A percentile compares a stretch with the other conserved stretches of the same genome.
Conservation (phyloP, 2,113 vertebrate species). For the Pluvialis apricaria region DNA sequence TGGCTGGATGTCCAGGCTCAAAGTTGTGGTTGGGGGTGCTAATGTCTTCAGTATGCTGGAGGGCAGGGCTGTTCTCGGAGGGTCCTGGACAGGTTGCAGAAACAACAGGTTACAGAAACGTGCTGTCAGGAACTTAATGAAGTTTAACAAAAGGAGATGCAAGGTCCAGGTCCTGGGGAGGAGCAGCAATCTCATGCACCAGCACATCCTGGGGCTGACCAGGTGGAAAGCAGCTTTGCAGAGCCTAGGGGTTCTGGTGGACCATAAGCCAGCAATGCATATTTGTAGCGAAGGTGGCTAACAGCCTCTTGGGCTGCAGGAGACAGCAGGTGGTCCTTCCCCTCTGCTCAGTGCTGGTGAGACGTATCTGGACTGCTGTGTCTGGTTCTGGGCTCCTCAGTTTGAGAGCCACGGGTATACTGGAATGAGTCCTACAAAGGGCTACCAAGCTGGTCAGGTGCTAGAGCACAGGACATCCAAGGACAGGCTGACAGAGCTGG, state of each 20-base stretch:
- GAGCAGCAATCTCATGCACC: not conserved
- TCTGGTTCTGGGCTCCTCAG: not conserved
- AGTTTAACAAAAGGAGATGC: not conserved
- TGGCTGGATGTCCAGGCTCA: not conserved
- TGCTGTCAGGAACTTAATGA: not conserved
- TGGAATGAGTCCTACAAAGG: not conserved
- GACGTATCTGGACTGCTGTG: not conserved
- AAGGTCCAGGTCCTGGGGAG: not conserved
- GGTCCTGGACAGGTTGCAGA: not conserved
- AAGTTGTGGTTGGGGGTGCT: not conserved
- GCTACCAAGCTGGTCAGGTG: not conserved
- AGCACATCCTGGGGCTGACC: not conserved
- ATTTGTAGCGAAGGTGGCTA: not conserved
- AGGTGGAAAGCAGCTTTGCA: not conserved
- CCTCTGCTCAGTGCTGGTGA: not conserved
- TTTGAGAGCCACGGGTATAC: accelerated
- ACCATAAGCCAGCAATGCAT: not conserved
- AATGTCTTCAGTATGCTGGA: not conserved
- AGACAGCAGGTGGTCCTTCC: not conserved
- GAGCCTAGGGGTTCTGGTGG: not conserved
- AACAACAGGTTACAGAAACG: not conserved
- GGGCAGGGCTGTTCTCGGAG: not conserved
- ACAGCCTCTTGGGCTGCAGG: not conserved
- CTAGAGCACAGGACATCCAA: not conserved
- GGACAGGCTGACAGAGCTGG: not conserved